Conservation (phyloP, 2,888 invertebrate genomes). For the Athrips mouffetella region DNA sequence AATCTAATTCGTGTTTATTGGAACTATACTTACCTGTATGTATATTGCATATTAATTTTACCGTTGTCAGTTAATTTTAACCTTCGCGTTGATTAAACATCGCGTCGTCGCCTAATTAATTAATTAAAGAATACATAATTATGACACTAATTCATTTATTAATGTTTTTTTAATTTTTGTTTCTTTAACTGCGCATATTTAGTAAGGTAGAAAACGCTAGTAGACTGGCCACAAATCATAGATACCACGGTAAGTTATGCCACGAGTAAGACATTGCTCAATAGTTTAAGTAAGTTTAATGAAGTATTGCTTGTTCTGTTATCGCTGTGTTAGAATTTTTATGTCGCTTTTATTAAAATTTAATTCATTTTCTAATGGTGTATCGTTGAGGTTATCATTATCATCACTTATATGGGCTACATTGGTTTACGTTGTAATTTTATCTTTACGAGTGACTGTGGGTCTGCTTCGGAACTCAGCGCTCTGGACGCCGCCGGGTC, state of each 20-base stretch:
- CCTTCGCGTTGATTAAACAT: slow-evolving; percentile 61
- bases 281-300: slow-evolving; percentile 65
- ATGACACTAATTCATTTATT: slow-evolving; percentile 55
- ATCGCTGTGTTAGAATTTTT: slow-evolving; percentile 23
- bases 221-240: slow-evolving; percentile 51
- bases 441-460: slow-evolving; percentile 43
- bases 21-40: slow-evolving; percentile 30
- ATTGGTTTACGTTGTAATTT: slow-evolving; percentile 38
- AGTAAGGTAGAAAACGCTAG: slow-evolving; percentile 47
- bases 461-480: slow-evolving; percentile 29
- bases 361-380: slow-evolving; percentile 11
- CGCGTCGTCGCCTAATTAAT: slow-evolving; percentile 67
- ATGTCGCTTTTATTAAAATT: slow-evolving; percentile 33
- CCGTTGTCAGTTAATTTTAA: slow-evolving; percentile 61
- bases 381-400: slow-evolving; percentile 14
- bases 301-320: slow-evolving; percentile 46
- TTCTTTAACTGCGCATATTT: slow-evolving; percentile 51
- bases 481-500: slow-evolving; percentile 44
- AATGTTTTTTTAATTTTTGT: slow-evolving; percentile 56
- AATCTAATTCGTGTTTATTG: slow-evolving; percentile 39
- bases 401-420: slow-evolving; percentile 21
- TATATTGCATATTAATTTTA: slow-evolving; percentile 55
- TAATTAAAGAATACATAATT: slow-evolving; percentile 65
- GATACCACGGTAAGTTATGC: slow-evolving; percentile 50
- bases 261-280: slow-evolving; percentile 51